Base-by-base conservation (phyloP, 2,888 invertebrate species). In the Creontiades dilutus region DNA sequence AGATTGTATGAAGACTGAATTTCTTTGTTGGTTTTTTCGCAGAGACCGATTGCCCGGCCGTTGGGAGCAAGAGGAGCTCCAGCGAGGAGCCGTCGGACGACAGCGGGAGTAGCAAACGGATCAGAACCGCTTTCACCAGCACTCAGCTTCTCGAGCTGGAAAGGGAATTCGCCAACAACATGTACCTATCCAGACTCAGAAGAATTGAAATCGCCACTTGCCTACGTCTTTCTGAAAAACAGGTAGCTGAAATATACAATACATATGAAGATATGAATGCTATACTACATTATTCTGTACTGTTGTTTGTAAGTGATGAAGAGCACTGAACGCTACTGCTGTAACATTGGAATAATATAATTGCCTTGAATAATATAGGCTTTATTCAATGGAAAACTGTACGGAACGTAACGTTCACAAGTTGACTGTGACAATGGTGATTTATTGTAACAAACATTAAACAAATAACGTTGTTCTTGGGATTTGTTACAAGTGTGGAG, bases 171-270 rank as follows among this genome's bases (percentile, higher is more conserved):
- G 94, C 97, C 0, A 94, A 96, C 92, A 98, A 98, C 93, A 98
- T 98, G 96, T 99, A 99, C 93, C 94, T 99, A 55, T 98, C 98
- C 0, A 95, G 98, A 75, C 93, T 98, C 91, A 94, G 98, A 86
- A 94, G 98, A 90, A 98, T 99, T 91, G 98, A 99, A 93, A 98
- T 99, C 89, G 98, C 99, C 4, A 98, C 97, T 47, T 96, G 96
- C 91, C 93, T 98, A 90, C 95, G 97, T 86, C 94, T 99, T 0
- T 97, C 97, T 0, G 99, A 99, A 93, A 99, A 98, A 93, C 98
- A 98, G 94, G 88, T 88, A 52, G 46, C 37, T 37, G 7, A 37
- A 37, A 37, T 37, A 37, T 37, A 37, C 37, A 37, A 37, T 7
- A 37, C 37, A 37, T 37, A 37, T 37, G 37, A 2, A 37, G 37